Evolutionary conservation across 2,888 invertebrate genomes (phyloP), one percentile per base, ranked within the genome.

Genomic region (Kuschelorhynchus macadamiae): DNA sequence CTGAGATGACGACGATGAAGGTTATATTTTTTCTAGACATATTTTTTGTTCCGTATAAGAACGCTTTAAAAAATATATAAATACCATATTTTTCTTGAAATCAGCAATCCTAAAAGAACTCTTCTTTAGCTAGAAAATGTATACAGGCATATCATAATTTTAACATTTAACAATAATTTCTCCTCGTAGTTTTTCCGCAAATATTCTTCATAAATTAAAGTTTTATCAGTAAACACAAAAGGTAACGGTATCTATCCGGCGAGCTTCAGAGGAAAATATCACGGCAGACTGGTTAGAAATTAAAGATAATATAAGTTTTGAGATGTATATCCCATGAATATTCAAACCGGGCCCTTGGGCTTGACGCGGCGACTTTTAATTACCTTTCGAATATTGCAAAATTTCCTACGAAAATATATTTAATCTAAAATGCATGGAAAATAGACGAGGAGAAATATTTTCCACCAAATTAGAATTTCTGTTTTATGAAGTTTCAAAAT

Each of bases 281-380:
- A 77, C 76, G 78, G 75, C 76, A 79, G 77, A 79, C 75, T 79
- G 74, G 77, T 75, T 78, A 79, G 76, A 79, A 81, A 78, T 81
- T 81, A 82, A 82, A 81, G 82, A 82, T 82, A 82, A 82, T 82
- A 82, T 82, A 82, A 82, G 81, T 82, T 82, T 67, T 78, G 80
- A 80, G 80, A 79, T 80, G 81, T 81, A 81, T 81, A 81, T 77
- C 78, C 78, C 78, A 81, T 82, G 81, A 82, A 82, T 82, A 82
- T 82, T 79, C 78, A 80, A 76, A 71, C 72, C 72, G 68, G 71
- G 72, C 2, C 77, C 75, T 71, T 59, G 65, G 74, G 77, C 75
- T 57, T 47, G 63, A 64, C 59, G 50, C 65, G 74, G 71, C 71
- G 73, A 71, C 72, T 75, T 76, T 78, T 77, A 78, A 77, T 79